These are phyloP conservation scores for Coracias cyanogaster DNA, from an alignment of 2,797 vertebrate genomes.

Conservation along the genomic window DNA sequence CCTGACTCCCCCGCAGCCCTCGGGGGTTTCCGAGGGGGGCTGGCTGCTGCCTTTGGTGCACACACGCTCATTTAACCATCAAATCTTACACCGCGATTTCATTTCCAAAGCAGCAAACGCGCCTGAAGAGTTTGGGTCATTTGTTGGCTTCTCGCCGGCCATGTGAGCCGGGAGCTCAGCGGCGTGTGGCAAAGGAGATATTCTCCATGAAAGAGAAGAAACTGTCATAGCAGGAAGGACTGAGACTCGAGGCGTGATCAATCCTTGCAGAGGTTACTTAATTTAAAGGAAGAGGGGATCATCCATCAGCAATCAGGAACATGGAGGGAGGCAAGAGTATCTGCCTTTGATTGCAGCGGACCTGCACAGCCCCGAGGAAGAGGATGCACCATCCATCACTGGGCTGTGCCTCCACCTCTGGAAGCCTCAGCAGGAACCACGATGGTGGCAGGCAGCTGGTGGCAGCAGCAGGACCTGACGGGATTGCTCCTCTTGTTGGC, in stretches of 20 bases:
- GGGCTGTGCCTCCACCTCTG: background rate
- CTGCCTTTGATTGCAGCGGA: background rate
- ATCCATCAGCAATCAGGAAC: background rate
- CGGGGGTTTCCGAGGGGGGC: background rate
- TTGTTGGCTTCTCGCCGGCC: background rate
- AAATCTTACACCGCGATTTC: background rate
- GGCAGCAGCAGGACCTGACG: background rate
- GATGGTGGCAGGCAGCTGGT: background rate
- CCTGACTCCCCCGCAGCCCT: background rate
- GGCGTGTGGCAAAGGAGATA: background rate
- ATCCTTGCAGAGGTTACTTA: background rate
- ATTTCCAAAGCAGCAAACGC: background rate
- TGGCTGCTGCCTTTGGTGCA: background rate
- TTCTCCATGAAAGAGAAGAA: background rate
- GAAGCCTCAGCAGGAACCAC: background rate
- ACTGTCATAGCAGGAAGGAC: background rate
- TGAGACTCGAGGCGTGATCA: background rate
- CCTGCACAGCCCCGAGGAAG: accelerated
- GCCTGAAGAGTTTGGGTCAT: background rate
- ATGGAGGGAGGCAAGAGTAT: background rate
- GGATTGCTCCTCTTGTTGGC: background rate
- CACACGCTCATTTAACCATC: background rate
- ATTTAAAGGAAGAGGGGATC: background rate
- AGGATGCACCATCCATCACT: background rate
- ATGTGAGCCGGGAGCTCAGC: background rate